Percentiles rank a stretch among this genome's conserved stretches.
Evolutionary conservation across 2,888 invertebrate species (phyloP).

Genomic region (Escarpia spicata): DNA sequence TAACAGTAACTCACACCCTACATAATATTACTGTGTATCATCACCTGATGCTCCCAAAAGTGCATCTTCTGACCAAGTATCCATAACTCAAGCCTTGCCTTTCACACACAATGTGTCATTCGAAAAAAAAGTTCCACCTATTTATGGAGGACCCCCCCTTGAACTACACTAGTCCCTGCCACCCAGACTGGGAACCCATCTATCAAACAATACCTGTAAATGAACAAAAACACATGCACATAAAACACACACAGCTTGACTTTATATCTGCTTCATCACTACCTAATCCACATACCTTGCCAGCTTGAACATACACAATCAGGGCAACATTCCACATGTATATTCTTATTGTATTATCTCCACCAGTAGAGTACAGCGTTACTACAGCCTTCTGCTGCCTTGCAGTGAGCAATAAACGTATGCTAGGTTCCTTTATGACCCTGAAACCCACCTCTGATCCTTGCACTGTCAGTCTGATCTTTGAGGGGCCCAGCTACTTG

Average conservation of each 20-base stretch:
- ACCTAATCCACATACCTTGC: neutral
- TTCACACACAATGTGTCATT: no score
- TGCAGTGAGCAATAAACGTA: neutral
- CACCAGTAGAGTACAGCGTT: neutral
- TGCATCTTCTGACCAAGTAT: no score
- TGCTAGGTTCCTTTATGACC: neutral
- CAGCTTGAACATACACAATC: neutral
- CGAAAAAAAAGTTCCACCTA: no score
- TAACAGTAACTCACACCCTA: no score
- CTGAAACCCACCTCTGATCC: slow-evolving; percentile 6
- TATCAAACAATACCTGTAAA: no score
- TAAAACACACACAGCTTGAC: neutral
- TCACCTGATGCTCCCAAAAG: no score
- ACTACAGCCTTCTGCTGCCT: neutral
- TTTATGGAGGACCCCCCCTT: no score
- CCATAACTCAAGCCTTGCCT: no score
- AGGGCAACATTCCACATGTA: neutral
- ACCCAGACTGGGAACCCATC: no score
- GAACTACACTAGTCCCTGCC: no score
- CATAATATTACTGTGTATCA: no score
- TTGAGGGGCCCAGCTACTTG: neutral
- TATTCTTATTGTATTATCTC: neutral
- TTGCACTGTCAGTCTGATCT: neutral
- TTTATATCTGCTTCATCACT: neutral
- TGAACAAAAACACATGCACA: neutral